These are phyloP conservation scores for Echiichthys vipera DNA, from an alignment of 2,797 vertebrate species.

Conservation along the genomic window DNA sequence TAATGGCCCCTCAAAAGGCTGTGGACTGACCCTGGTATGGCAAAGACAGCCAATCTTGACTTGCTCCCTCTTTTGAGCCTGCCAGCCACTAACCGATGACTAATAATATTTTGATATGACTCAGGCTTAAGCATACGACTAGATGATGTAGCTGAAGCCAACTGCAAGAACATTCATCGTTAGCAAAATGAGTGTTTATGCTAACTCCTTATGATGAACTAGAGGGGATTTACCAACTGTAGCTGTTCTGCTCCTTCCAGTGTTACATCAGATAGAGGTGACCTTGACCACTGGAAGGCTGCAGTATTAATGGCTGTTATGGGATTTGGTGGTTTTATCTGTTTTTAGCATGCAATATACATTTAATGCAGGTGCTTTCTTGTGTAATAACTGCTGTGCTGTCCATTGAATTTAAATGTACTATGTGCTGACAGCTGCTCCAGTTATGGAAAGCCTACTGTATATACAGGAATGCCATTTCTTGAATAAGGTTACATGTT, in stretches of 20 bases:
- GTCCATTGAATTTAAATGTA: conserved; percentile 9
- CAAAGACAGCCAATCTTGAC: conserved; percentile 5
- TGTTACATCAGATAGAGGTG: conserved; percentile 47
- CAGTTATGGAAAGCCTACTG: neutral
- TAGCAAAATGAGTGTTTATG: conserved; percentile 1
- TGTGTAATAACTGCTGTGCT: conserved; percentile 1
- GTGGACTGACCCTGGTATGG: conserved; percentile 1
- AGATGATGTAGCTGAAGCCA: conserved; percentile 9
- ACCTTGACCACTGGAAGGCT: conserved; percentile 51
- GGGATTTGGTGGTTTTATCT: neutral
- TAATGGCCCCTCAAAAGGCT: neutral
- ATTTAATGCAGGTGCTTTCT: conserved; percentile 10
- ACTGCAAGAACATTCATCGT: neutral
- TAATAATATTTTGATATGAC: conserved; percentile 34
- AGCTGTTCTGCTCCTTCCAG: conserved; percentile 12
- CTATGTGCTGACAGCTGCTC: conserved; percentile 16
- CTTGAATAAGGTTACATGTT: neutral
- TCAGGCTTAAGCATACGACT: conserved; percentile 24
- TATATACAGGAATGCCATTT: neutral
- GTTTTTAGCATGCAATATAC: neutral
- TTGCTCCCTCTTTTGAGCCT: neutral
- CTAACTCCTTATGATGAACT: neutral
- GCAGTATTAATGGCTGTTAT: conserved; percentile 8
- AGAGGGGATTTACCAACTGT: conserved; percentile 18
- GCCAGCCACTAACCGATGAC: conserved; percentile 10